phyloP scores from a whole-genome alignment of 2,113 vertebrate genomes.

The Halcyon senegalensis region DNA sequence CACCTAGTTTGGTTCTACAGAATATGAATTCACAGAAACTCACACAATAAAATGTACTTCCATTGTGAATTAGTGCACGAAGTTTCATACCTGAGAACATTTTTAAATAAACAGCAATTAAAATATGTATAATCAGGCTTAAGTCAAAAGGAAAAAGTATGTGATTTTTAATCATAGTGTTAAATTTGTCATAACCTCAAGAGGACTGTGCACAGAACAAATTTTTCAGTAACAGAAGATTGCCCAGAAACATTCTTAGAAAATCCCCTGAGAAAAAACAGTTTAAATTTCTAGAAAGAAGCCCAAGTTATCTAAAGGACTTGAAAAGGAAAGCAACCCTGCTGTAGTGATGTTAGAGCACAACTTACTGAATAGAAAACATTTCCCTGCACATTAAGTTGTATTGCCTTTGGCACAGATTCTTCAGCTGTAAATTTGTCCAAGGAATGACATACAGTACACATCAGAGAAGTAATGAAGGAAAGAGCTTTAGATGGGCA shows the following conservation, averaged over 20 bases:
- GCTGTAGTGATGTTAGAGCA: background rate
- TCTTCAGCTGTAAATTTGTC: constrained; percentile 61
- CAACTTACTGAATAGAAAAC: constrained; percentile 33
- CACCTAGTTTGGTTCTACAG: background rate
- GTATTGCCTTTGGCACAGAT: constrained; percentile 61
- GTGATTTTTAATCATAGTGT: constrained; percentile 1
- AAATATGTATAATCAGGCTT: background rate
- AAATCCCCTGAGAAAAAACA: background rate
- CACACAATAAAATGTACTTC: background rate
- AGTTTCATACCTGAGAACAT: background rate
- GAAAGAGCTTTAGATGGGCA: background rate
- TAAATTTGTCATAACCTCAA: background rate
- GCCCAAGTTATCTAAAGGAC: background rate
- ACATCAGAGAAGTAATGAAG: constrained; percentile 45
- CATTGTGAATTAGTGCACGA: background rate
- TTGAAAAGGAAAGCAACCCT: background rate
- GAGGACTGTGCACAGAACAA: background rate
- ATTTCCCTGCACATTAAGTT: constrained; percentile 46
- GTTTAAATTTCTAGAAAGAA: constrained; percentile 28
- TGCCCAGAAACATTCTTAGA: background rate
- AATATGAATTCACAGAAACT: background rate
- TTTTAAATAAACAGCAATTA: background rate
- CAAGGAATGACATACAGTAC: background rate
- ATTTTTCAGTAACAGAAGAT: background rate
- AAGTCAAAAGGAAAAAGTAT: background rate